phyloP scores from a whole-genome alignment of 2,113 vertebrate species.

The Pterophyllum scalare region DNA sequence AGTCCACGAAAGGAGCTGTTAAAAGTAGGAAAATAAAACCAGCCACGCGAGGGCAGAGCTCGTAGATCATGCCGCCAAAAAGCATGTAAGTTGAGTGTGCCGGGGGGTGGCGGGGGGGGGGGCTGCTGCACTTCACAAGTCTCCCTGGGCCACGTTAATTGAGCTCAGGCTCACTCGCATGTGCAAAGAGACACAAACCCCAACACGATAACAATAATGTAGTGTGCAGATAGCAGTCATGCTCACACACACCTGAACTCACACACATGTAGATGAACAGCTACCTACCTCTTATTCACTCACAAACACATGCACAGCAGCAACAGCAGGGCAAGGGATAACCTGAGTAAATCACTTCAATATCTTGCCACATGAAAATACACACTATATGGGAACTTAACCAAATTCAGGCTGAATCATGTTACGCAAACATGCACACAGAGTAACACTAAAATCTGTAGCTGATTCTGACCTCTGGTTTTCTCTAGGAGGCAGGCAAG shows the following conservation, averaged over 20 bases:
- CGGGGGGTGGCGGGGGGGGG: not conserved
- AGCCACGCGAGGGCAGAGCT: constrained; percentile 73
- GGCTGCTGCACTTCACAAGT: constrained; percentile 50
- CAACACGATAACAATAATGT: constrained; percentile 10
- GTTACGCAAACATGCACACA: not conserved
- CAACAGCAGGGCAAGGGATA: not conserved
- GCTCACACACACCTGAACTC: not conserved
- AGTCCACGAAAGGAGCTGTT: constrained; percentile 46
- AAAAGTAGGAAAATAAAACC: constrained; percentile 73
- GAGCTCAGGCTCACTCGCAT: constrained; percentile 45
- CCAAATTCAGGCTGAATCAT: constrained; percentile 3
- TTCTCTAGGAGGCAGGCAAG: not conserved
- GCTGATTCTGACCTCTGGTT: not conserved
- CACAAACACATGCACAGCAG: not conserved
- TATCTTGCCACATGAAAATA: not conserved
- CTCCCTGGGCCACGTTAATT: constrained; percentile 45
- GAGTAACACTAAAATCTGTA: not conserved
- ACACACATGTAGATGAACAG: not conserved
- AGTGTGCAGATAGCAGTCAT: constrained; percentile 9
- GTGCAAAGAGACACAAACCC: constrained; percentile 37
- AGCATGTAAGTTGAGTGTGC: constrained; percentile 50
- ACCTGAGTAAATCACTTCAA: constrained; percentile 15
- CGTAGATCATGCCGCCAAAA: constrained; percentile 69
- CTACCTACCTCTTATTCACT: not conserved
- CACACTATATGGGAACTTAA: not conserved